Percentiles rank a stretch among this genome's conserved stretches.
phyloP scores from a whole-genome alignment of 2,113 vertebrate genomes.

The Tyto alba region DNA sequence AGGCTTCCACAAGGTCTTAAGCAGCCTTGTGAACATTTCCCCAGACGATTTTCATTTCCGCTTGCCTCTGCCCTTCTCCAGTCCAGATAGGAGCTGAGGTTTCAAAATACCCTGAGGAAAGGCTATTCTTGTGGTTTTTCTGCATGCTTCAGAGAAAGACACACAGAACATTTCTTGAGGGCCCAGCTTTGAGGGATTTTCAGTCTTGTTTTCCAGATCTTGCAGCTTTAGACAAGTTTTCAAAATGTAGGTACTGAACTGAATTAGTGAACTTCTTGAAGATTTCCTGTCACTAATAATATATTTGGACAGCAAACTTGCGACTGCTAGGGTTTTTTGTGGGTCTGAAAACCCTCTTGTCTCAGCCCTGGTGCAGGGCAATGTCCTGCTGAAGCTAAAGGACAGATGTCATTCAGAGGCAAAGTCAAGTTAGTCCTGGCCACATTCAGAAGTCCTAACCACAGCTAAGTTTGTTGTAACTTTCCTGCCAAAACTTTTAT shows the following conservation, averaged over 20 bases:
- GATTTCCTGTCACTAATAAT: background rate
- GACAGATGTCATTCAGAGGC: background rate
- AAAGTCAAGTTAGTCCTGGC: background rate
- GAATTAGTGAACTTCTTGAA: background rate
- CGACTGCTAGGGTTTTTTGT: background rate
- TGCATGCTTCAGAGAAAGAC: background rate
- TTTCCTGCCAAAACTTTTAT: background rate
- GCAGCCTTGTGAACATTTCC: background rate
- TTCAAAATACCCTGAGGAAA: background rate
- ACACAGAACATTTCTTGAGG: background rate
- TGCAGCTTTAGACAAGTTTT: background rate
- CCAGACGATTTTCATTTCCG: conserved; percentile 6
- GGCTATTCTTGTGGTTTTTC: background rate
- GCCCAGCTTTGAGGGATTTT: background rate
- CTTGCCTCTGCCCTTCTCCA: background rate
- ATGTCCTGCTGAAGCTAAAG: background rate
- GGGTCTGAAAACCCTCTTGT: background rate
- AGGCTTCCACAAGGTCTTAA: background rate
- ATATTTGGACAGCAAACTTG: background rate
- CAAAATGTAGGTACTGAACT: background rate
- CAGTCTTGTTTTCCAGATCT: background rate
- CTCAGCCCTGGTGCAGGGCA: background rate
- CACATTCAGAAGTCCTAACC: background rate
- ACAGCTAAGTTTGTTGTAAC: background rate
- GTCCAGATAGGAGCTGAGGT: background rate